Percentiles rank a stretch among this genome's conserved stretches.
These are phyloP conservation scores for Aurelia sp. DNA, from an alignment of 30 jellyfish, hydroid and myxozoan species.

Conservation along the genomic window DNA sequence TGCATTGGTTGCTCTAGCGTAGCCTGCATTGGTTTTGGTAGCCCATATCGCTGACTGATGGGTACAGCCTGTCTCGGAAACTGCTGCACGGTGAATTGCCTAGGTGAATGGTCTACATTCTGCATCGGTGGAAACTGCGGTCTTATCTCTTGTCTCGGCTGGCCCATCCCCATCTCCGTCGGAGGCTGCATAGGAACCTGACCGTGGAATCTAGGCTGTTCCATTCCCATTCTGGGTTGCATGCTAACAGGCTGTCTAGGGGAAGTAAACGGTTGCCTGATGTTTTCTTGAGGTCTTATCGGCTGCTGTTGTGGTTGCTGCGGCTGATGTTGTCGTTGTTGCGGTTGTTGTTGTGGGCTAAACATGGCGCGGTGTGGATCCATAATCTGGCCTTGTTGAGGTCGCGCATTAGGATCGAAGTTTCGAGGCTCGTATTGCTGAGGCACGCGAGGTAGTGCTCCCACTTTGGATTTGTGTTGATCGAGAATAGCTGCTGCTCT, in stretches of 20 bases:
- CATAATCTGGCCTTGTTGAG: constrained; percentile 2
- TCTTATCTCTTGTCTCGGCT: constrained; percentile 30
- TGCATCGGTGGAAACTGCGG: constrained; percentile 38
- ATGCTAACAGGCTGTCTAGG: constrained; percentile 12
- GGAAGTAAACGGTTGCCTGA: not conserved
- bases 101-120: constrained; percentile 5
- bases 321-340: not conserved
- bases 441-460: not conserved
- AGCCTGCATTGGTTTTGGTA: constrained; percentile 1
- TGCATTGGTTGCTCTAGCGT: constrained; percentile 11
- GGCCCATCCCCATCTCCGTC: constrained; percentile 6
- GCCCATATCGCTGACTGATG: not conserved
- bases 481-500: not conserved
- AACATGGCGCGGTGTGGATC: not conserved
- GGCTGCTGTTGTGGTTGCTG: constrained; percentile 1
- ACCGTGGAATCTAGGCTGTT: not conserved
- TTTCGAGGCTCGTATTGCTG: constrained; percentile 26
- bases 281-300: not conserved
- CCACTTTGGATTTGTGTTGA: not conserved
- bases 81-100: constrained; percentile 5
- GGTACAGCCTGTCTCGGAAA: constrained; percentile 17
- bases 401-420: not conserved
- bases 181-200: constrained; percentile 36
- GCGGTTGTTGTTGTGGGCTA: constrained; percentile 13
- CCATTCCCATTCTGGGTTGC: constrained; percentile 24